These are phyloP conservation scores for Drosophila birchii DNA, from an alignment of 2,888 invertebrate genomes.

Conservation along the genomic window DNA sequence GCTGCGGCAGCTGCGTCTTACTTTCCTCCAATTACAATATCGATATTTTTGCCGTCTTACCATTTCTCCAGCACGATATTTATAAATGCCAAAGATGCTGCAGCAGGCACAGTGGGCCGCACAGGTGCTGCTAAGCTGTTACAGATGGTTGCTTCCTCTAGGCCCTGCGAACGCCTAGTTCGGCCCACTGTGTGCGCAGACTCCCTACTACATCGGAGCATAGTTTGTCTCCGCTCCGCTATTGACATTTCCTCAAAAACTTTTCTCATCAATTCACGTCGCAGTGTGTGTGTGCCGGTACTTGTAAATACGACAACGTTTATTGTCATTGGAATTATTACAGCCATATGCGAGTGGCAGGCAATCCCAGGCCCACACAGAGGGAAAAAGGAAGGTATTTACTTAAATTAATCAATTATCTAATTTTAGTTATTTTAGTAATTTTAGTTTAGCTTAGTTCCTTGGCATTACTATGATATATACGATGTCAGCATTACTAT, in stretches of 20 bases:
- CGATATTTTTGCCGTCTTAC: conserved; percentile 71
- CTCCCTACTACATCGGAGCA: conserved; percentile 50
- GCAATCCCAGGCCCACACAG: conserved; percentile 38
- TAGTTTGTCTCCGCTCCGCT: conserved; percentile 76
- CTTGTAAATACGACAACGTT: conserved; percentile 79
- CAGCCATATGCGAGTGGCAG: conserved; percentile 65
- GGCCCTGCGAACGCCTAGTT: no score
- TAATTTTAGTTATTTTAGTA: no score
- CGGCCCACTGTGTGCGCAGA: conserved; percentile 35
- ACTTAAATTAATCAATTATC: neutral
- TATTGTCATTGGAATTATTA: conserved; percentile 81
- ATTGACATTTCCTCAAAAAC: conserved; percentile 81
- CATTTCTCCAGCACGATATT: conserved; percentile 66
- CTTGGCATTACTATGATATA: no score
- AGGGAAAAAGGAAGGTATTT: neutral
- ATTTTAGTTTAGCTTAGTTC: no score
- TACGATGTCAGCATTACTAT: no score
- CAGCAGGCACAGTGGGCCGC: conserved; percentile 53
- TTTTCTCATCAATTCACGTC: conserved; percentile 79
- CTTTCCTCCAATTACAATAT: conserved; percentile 70
- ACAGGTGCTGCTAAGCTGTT: neutral
- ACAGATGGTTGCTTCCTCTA: neutral
- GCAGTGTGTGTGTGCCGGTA: conserved; percentile 57
- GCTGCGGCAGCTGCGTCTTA: conserved; percentile 64
- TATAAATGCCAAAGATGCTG: conserved; percentile 69